A percentile compares a stretch with the other conserved stretches of the same genome.
Conservation (phyloP, 2,888 invertebrate species). For the Thymelicus lineola region DNA sequence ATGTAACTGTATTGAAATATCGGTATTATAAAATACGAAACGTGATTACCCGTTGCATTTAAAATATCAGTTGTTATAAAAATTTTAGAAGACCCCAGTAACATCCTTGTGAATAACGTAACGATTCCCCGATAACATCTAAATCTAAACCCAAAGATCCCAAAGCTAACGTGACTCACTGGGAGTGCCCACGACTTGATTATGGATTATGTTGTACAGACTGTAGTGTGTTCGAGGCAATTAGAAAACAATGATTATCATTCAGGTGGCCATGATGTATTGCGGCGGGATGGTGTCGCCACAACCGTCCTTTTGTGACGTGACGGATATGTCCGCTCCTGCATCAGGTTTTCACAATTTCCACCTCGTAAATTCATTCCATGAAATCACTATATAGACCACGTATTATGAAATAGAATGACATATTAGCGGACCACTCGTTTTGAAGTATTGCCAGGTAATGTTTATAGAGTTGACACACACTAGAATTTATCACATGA, state of each 20-base stretch:
- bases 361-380: not conserved
- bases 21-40: no score
- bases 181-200: constrained; percentile 31
- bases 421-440: not conserved
- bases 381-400: not conserved
- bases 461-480: not conserved
- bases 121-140: constrained; percentile 11
- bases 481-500: not conserved
- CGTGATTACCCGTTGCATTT: no score
- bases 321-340: constrained; percentile 74
- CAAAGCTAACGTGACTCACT: constrained; percentile 25
- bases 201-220: not conserved
- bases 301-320: constrained; percentile 79
- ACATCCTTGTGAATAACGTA: constrained; percentile 4
- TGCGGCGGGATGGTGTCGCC: constrained; percentile 79
- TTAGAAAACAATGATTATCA: not conserved
- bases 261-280: constrained; percentile 78
- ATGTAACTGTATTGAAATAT: no score
- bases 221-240: not conserved
- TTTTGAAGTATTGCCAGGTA: not conserved
- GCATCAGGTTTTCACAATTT: constrained; percentile 66
- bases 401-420: no score
- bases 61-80: not conserved
- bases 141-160: not conserved
- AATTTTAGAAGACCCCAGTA: not conserved